phyloP scores from a whole-genome alignment of 1,140 invertebrate genomes.

The Helicoverpa zea region DNA sequence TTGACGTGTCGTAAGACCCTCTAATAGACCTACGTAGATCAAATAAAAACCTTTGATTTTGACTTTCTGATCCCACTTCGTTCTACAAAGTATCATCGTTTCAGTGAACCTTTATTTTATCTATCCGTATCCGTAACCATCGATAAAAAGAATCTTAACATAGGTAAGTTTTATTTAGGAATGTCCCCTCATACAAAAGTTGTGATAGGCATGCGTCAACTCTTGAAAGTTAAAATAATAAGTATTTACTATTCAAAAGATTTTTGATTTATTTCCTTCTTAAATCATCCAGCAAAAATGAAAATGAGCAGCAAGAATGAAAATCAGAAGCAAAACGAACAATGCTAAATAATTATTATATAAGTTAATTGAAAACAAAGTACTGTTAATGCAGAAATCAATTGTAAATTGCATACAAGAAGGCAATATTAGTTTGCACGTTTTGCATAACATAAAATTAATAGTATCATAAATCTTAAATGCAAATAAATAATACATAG shows the following conservation, averaged over 20 bases:
- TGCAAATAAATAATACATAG: conserved; percentile 9
- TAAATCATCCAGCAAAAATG: not conserved
- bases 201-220: too few relatives aligned
- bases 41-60: too few relatives aligned
- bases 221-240: not conserved
- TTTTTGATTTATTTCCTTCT: too few relatives aligned
- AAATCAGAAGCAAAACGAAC: not conserved
- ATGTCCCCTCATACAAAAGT: too few relatives aligned
- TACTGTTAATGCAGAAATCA: not conserved
- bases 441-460: conserved; percentile 4
- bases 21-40: too few relatives aligned
- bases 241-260: not conserved
- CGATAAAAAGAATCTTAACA: too few relatives aligned
- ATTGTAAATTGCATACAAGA: not conserved
- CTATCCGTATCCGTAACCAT: too few relatives aligned
- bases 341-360: not conserved
- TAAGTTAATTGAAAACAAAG: not conserved
- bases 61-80: too few relatives aligned
- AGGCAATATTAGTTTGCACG: not conserved
- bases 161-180: too few relatives aligned
- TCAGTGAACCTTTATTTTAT: too few relatives aligned
- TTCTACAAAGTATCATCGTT: too few relatives aligned
- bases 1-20: too few relatives aligned
- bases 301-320: not conserved
- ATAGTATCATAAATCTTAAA: conserved; percentile 16